Base-by-base conservation (phyloP, 1,140 invertebrate species). In the Aphelenchoides fujianensis region DNA sequence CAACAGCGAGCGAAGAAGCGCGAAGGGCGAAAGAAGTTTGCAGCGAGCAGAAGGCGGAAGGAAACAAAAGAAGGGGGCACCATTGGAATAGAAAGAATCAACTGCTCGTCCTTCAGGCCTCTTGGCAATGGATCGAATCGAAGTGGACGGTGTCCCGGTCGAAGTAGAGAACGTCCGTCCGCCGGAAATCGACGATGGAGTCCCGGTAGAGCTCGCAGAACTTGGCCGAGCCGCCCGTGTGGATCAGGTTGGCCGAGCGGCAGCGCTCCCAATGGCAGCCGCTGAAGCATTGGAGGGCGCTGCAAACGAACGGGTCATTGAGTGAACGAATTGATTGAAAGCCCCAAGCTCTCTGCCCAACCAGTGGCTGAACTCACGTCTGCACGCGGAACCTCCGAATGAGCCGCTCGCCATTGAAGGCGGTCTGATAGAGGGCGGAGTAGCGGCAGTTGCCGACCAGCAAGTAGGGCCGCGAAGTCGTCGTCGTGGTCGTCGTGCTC, bases 231-330 rank as follows among this genome's bases (percentile, higher is more conserved):
- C 79, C 63, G 54, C 80, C 72, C 63, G 70, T 61, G 57, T 71
- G 82, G 61, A 84, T 77, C 1, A 82, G 68, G 67, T 82, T 82
- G 9, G 81, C 81, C 0, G 82, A 84, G 34, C 81, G 75, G 41
- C 41, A 48, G 12, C n/a, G n/a, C n/a, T 81, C 69, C 7, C 62
- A 70, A 32, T 81, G 76, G 59, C 81, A 82, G 7, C 79, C 82
- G n/a, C 75, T 74, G 37, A 82, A 76, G 54, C 81, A 82, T 54
- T 82, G 79, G 0, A 78, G 63, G 5, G 81, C 74, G 19, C 79
- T 80, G 67, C 64, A 83, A 74, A 12, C 12, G 27, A 7, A 9
- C 34, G 23, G 12, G 68, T 3, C 30, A 1, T n/a, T n/a, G n/a
- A n/a, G n/a, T n/a, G n/a, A n/a, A n/a, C n/a, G 30, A 28, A 1